phyloP scores from a whole-genome alignment of 1,140 invertebrate species.

The Drosophila mayri region DNA sequence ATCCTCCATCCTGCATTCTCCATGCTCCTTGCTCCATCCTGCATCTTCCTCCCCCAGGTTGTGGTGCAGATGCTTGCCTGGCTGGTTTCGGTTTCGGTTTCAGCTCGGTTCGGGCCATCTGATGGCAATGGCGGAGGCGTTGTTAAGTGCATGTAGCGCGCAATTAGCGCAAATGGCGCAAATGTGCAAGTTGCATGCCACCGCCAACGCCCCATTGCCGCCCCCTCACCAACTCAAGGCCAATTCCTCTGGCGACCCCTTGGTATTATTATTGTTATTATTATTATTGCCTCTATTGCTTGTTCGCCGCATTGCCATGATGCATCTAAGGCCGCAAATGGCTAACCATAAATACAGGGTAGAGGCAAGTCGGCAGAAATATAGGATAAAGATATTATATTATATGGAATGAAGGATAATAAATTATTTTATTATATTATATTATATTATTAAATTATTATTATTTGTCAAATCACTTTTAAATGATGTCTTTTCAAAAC shows the following conservation, averaged over 20 bases:
- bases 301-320: slow-evolving; percentile 26
- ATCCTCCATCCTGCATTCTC: not conserved
- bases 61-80: slow-evolving; percentile 1
- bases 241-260: slow-evolving; percentile 16
- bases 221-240: slow-evolving; percentile 2
- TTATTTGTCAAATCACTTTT: no score
- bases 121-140: slow-evolving; percentile 52
- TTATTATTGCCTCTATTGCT: slow-evolving; percentile 39
- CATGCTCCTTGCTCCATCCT: not conserved
- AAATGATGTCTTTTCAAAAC: no score
- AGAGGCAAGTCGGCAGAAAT: not conserved
- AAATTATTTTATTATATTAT: no score
- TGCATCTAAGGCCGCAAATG: slow-evolving; percentile 19
- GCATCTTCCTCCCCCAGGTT: slow-evolving; percentile 11
- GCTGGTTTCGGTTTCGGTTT: slow-evolving; percentile 17
- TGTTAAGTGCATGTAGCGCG: slow-evolving; percentile 60
- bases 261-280: slow-evolving; percentile 44
- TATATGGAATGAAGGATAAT: no score
- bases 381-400: not conserved
- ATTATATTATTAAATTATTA: no score
- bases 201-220: not conserved
- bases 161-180: slow-evolving; percentile 60
- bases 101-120: slow-evolving; percentile 18
- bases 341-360: slow-evolving; percentile 12
- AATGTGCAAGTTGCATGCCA: slow-evolving; percentile 46